Evolutionary conservation across 2,888 invertebrate species (phyloP), one percentile per base, ranked within the genome.

Genomic region (Tipula helvola): DNA sequence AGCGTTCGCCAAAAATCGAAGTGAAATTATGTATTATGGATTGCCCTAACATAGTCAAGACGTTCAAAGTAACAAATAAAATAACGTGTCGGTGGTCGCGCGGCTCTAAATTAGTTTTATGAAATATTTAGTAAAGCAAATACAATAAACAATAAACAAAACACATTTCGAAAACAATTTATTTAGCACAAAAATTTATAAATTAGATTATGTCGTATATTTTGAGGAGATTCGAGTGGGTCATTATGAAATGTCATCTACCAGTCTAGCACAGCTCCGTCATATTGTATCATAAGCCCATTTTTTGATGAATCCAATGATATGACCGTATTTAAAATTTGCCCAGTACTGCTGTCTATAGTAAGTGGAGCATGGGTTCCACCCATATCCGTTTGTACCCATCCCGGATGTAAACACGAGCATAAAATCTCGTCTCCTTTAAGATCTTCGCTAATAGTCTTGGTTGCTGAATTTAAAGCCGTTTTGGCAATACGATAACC

Each of bases 311-410:
- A 94, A 39, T 93, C 92, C 5, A 97, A 92, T 1, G 92, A 92
- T 52, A 91, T 89, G 83, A 98, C 91, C 3, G 96, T 95, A 7
- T 93, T 90, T 18, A 97, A 91, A 87, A 98, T 94, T 18, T 93
- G 93, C 0, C 90, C 89, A 4, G 95, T 93, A 90, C 96, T 95
- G 1, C 94, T 93, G 39, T 95, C 93, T 1, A 96, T 92, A 87
- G 95, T 94, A 44, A 97, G 91, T 0, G 95, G 95, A 0, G 97
- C 98, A 88, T 94, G 95, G 57, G 93, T 91, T 5, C 98, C 97
- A 5, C 98, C 98, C 96, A 98, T 95, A 88, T 95, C 95, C 0
- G 98, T 98, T 90, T 95, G 94, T 8, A 98, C 97, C 98, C 97
- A 98, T 2, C 71, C 71, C 71, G 71, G 71, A 12, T 71, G 71